Base-by-base conservation (phyloP, 2,113 vertebrate species). In the Puma concolor region DNA sequence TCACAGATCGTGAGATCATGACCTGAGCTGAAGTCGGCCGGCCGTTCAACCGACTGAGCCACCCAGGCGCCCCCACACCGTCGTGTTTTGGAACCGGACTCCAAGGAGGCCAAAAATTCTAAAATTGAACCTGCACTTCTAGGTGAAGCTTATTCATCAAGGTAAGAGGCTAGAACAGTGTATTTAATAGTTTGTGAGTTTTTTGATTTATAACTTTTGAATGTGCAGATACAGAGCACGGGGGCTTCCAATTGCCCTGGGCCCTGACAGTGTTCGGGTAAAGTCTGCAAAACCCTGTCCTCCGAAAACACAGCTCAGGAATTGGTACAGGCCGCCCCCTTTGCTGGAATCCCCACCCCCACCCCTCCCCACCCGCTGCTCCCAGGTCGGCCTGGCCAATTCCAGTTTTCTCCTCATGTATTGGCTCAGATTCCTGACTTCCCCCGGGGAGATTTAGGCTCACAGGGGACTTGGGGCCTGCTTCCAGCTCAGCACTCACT, bases 381-480 rank as follows among this genome's bases (percentile, higher is more conserved):
- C 2, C 7, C 31, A 11, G 11, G 21, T 74, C 87, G 3, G 27
- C 52, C 82, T 27, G 36, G 14, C 23, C 2, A 7, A 4, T n/a
- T 23, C 54, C 64, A 27, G 16, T 31, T 19, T 25, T 52, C 4
- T 33, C 21, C 88, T 91, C 7, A 1, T 25, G 57, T 16, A 27
- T 92, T 77, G 54, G 77, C 79, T 80, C 12, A 2, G 72, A 44
- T 2, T 72, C 82, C 87, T 7, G 33, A 64, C 33, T 19, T 16
- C 5, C 7, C 1, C 5, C 17, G 0, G 67, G 17, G 41, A 23
- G 71, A 10, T 9, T 2, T 2, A 29, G 69, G 69, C 38, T n/a
- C n/a, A 13, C 25, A 3, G 16, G 16, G 3, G 3, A 66, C 48
- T 44, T 10, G 4, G 41, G 5, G 16, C 52, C 21, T 12, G 21